phyloP scores from a whole-genome alignment of 1,140 invertebrate genomes.

The Harpegnathos saltator region DNA sequence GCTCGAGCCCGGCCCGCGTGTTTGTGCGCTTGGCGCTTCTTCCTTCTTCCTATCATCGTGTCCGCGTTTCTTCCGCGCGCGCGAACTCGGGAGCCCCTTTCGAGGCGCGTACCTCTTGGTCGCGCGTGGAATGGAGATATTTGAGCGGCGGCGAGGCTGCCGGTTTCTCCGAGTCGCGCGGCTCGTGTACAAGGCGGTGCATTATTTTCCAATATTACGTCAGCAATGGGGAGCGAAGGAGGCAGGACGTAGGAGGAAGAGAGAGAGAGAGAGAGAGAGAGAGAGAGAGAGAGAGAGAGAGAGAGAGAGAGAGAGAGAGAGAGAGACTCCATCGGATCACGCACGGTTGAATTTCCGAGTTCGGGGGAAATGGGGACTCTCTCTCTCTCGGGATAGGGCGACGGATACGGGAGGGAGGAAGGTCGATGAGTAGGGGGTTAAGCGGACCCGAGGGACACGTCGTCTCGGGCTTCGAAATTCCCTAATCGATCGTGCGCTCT shows the following conservation, averaged over 20 bases:
- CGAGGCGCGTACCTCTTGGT: not conserved
- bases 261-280: conserved; percentile 66
- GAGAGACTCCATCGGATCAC: conserved; percentile 73
- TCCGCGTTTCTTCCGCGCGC: not conserved
- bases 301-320: conserved; percentile 54
- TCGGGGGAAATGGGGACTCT: conserved; percentile 62
- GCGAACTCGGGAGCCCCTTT: not conserved
- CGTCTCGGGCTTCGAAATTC: conserved; percentile 76
- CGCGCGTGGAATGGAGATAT: conserved; percentile 19
- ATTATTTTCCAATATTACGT: conserved; percentile 81
- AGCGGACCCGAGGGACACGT: conserved; percentile 76
- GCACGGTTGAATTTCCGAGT: conserved; percentile 78
- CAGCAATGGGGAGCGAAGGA: conserved; percentile 55
- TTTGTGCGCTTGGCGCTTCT: no score
- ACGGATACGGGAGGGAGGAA: conserved; percentile 32
- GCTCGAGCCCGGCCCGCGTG: no score
- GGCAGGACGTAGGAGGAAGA: conserved; percentile 37
- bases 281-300: conserved; percentile 65
- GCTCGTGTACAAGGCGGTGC: conserved; percentile 69
- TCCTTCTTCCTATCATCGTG: not conserved
- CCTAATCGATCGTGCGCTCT: conserved; percentile 78
- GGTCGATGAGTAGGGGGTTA: conserved; percentile 65
- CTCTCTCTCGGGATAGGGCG: conserved; percentile 12
- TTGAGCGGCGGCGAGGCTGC: conserved; percentile 42
- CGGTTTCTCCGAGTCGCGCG: conserved; percentile 52